Base-by-base conservation (phyloP, 2,888 invertebrate genomes). In the Gastrophysa polygoni region DNA sequence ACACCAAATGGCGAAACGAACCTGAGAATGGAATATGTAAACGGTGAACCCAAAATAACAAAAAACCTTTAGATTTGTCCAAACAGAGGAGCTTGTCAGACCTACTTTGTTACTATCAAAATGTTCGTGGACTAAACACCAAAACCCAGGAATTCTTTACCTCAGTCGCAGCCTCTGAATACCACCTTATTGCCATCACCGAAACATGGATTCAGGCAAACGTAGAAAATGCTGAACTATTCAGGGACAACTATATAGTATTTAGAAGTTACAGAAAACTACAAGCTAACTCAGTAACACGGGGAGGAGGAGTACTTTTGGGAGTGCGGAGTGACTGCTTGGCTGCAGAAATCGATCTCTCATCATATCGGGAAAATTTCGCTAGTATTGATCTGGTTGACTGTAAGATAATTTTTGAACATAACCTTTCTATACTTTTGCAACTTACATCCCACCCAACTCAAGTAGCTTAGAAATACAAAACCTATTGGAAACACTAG, bases 81-180 rank as follows among this genome's bases (percentile, higher is more conserved):
- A 32, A 32, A 11, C 32, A 32, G 32, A 11, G 10, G 4, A 2
- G 2, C 11, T 2, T 2, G 2, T 5, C 10, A 7, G 2, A 7
- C 11, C 8, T 32, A 2, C 32, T 8, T 2, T 32, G 32, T 18
- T 55, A 43, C 44, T 55, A 55, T 21, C 44, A 55, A 43, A 55
- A 55, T 44, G 55, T 55, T n/a, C 43, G 55, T n/a, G 55, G 55
- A 2, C 38, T 55, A 6, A 55, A 55, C 18, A 44, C 24, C 7
- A 55, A 55, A 32, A 32, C 10, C 7, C 46, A 46, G 11, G 46
- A 46, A 46, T 46, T 46, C 18, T 46, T 18, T 18, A 46, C 17
- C 11, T 16, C 46, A 8, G 14, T 18, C 4, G 11, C 17, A 1
- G 17, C 17, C 2, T 17, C 46, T 4, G 46, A 46, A 10, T 46